Percentiles rank a stretch among this genome's conserved stretches.
Conservation (phyloP, 2,113 vertebrate species). For the Eptesicus fuscus region DNA sequence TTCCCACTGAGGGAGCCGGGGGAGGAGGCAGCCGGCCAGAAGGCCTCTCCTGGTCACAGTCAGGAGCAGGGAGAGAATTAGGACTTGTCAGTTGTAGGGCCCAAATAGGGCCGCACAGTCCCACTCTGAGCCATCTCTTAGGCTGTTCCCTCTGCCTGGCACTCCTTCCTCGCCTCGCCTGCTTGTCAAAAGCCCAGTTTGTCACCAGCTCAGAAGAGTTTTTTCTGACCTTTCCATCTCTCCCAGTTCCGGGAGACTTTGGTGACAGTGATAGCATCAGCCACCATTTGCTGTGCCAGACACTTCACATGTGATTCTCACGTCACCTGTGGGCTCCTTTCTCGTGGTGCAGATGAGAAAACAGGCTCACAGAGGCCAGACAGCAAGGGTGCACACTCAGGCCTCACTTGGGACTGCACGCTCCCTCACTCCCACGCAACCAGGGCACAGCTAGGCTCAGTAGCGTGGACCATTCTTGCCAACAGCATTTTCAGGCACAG, state of each 20-base stretch:
- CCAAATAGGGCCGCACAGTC: background rate
- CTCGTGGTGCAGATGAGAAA: too few relatives aligned
- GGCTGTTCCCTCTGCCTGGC: background rate
- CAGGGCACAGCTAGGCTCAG: accelerated
- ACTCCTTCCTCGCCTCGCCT: accelerated
- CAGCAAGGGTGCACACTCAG: accelerated
- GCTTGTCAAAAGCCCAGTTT: background rate
- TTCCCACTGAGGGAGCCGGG: background rate
- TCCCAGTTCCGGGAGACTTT: background rate
- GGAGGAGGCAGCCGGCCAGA: background rate
- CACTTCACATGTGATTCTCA: accelerated
- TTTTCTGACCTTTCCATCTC: background rate
- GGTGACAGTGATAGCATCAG: accelerated
- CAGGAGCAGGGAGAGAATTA: background rate
- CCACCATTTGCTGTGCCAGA: accelerated
- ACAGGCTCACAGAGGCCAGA: background rate
- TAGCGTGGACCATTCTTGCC: accelerated
- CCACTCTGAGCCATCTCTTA: background rate
- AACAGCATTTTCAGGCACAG: background rate
- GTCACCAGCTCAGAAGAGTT: background rate
- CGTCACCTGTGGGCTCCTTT: background rate
- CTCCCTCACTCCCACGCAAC: too few relatives aligned
- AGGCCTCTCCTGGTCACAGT: accelerated
- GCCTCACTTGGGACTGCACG: accelerated
- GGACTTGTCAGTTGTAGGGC: background rate